Base-by-base conservation (phyloP, 2,797 vertebrate species). In the Momotus momota region DNA sequence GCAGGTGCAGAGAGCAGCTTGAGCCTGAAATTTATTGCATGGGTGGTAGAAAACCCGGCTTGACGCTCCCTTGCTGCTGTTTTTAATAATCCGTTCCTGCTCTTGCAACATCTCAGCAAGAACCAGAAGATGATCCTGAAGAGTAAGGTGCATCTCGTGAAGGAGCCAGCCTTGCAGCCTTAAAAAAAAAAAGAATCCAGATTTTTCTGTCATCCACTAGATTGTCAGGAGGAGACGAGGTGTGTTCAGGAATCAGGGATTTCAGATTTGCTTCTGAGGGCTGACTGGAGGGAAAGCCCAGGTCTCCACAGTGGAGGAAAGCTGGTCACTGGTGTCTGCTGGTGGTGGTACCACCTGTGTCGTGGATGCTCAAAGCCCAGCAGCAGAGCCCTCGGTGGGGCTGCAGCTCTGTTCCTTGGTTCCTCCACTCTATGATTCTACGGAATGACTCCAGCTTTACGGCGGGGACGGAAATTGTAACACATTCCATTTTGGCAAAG, bases 311-410 rank as follows among this genome's bases (percentile, higher is more conserved):
- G 61, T 10, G 40, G 43, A 43, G 72, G 35, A 12, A 8, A 23
- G 35, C 12, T 16, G 86, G 22, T 2, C 55, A 7, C 55, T 2
- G 49, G 66, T 19, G 27, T 25, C 75, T 78, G 79, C 55, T 78
- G 94, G 27, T 0, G 3, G 3, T 29, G 72, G 52, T 1, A 22
- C 78, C 21, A 1, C 1, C 17, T 3, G 11, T 8, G 20, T 65
- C 48, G 4, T 0, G 26, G 51, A 7, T 16, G n/a, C 9, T 10
- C 9, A 21, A 0, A 1, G 14, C 45, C 11, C 23, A 49, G 48
- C 48, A 49, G 48, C 48, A 49, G 48, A 49, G 10, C 67, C 38
- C 10, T 4, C 0, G 75, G 14, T 2, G 43, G 35, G n/a, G n/a
- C 41, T 55, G 38, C 5, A 61, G 26, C 57, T 66, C 52, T 9